Base-by-base conservation (phyloP, 1,140 invertebrate genomes). In the Drosophila burlai region DNA sequence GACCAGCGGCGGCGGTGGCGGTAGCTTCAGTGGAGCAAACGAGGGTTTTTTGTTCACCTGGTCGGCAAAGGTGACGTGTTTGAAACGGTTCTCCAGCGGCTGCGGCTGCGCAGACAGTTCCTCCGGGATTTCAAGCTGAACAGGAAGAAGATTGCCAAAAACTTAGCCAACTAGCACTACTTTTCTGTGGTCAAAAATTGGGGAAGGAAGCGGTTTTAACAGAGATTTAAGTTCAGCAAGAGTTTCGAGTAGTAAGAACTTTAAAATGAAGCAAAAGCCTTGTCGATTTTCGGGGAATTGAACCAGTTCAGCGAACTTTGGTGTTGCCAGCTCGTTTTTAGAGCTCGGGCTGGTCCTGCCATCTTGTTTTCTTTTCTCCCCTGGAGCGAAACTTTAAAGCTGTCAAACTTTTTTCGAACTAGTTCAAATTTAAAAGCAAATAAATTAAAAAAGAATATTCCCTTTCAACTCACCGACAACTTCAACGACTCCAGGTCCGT, bases 111-210 rank as follows among this genome's bases (percentile, higher is more conserved):
- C n/a, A 15, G 7, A 4, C 13, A 13, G 11, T 8, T 55, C 21
- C 1, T 40, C 6, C 0, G 36, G 34, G 34, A 7, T 10, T 24
- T 57, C 54, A 1, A 26, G 2, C 54, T 57, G 15, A 10, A 6
- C 9, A 10, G 2, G 16, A 2, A 16, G 3, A 3, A 4, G 2
- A 9, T 8, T 3, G 6, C 18, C 2, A 38, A 40, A 0, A 16
- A n/a, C 2, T 5, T 36, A 1, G 2, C 0, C n/a, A 2, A n/a
- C 4, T n/a, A 3, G 1, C 2, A 21, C 21, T 21, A 43, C 0
- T 5, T 21, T 11, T 45, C 11, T 2, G 2, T 6, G 11, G 2
- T 5, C 0, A 3, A 3, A 16, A 38, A 10, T 10, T 11, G 8
- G 11, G 9, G 1, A 2, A 10, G 3, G 4, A 0, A 4, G 1